phyloP scores from a whole-genome alignment of 2,113 vertebrate genomes.

The Bostrychus sinensis region DNA sequence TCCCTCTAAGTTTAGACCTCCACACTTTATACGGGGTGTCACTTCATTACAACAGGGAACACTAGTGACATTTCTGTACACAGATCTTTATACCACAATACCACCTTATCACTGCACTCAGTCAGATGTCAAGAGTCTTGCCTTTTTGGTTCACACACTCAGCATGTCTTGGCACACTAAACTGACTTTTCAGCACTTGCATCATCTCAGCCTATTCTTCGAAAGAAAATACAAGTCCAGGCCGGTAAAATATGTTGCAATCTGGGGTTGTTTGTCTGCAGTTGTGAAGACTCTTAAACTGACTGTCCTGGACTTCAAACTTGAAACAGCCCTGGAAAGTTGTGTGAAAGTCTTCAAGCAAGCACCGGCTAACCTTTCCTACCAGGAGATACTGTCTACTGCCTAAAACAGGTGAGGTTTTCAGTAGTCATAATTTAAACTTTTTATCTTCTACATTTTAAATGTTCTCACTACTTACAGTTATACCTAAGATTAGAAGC shows the following conservation, averaged over 20 bases:
- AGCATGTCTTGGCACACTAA: neutral
- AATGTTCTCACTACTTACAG: neutral
- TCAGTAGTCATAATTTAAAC: too few relatives aligned
- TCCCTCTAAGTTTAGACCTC: too few relatives aligned
- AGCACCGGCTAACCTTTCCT: too few relatives aligned
- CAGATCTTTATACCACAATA: neutral
- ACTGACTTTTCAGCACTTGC: conserved; percentile 34
- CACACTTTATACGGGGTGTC: too few relatives aligned
- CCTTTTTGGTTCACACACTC: conserved; percentile 32
- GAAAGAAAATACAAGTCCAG: neutral
- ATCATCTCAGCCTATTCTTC: neutral
- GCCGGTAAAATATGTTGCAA: neutral
- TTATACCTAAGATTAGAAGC: neutral
- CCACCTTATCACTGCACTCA: neutral
- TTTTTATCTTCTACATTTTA: neutral
- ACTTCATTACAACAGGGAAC: too few relatives aligned
- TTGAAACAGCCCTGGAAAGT: conserved; percentile 42
- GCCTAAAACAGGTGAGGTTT: conserved; percentile 53
- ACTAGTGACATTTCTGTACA: too few relatives aligned
- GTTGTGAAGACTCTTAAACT: conserved; percentile 23
- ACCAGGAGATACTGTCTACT: conserved; percentile 22
- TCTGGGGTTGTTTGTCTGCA: conserved; percentile 13
- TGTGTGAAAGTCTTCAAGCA: conserved; percentile 19
- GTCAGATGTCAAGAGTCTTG: conserved; percentile 14
- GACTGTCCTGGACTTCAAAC: conserved; percentile 18